phyloP scores from a whole-genome alignment of 2,113 vertebrate genomes.

The Ictidomys tridecemlineatus region DNA sequence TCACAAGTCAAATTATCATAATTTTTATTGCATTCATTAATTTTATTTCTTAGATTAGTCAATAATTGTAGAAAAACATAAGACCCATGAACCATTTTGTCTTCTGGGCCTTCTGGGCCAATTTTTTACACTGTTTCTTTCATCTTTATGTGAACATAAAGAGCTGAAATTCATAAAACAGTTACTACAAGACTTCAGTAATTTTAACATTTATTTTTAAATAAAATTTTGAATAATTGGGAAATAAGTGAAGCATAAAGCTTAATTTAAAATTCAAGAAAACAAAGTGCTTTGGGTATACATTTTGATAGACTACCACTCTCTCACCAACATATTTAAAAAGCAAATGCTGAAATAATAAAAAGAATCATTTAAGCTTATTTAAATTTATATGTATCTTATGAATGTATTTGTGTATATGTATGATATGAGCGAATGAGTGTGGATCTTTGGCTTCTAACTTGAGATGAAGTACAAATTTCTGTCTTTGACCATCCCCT shows the following conservation, averaged over 20 bases:
- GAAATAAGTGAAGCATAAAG: not conserved
- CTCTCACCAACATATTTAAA: not conserved
- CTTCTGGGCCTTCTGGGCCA: not conserved
- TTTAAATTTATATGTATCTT: not conserved
- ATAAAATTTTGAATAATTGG: conserved; percentile 39
- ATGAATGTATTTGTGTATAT: not conserved
- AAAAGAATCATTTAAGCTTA: not conserved
- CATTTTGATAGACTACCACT: not conserved
- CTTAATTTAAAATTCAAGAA: conserved; percentile 65
- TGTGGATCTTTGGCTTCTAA: not conserved
- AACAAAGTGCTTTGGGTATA: conserved; percentile 41
- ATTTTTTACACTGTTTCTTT: conserved; percentile 35
- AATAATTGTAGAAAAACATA: conserved; percentile 19
- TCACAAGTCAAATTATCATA: not conserved
- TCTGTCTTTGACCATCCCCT: not conserved
- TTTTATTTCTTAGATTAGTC: conserved; percentile 44
- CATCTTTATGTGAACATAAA: not conserved
- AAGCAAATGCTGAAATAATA: not conserved
- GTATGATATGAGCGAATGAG: not conserved
- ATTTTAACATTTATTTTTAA: conserved; percentile 26
- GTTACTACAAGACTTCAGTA: not conserved
- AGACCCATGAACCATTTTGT: conserved; percentile 17
- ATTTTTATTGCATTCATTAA: conserved; percentile 38
- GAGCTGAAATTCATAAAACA: not conserved
- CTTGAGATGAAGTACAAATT: not conserved